Evolutionary conservation across 2,888 invertebrate genomes (phyloP), one percentile per base, ranked within the genome.

Genomic region (Acholoe squamosa): DNA sequence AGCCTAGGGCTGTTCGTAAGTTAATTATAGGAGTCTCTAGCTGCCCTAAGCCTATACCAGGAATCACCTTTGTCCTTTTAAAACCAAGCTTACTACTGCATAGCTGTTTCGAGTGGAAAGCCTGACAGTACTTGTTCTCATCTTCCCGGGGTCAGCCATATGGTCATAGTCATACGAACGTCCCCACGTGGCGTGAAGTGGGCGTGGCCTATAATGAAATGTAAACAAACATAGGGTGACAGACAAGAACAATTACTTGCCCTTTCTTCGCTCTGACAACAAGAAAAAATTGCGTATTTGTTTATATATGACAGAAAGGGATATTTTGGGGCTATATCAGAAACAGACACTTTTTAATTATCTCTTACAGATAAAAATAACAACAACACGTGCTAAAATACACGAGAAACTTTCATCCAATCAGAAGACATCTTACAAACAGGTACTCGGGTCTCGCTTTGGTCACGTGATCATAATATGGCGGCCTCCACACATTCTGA

Each of bases 391-490:
- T 28, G 31, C n/a, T 76, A 7, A 14, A 19, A 76, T 25, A 31
- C 19, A 34, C 31, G 34, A n/a, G 33, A 80, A 80, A 80, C 80
- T 80, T 80, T 5, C 19, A n/a, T 43, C 80, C 80, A 80, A 80
- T 80, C 33, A 80, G 22, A 80, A n/a, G 14, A 19, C 34, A 22
- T 43, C 33, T 80, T 34, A 80, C 34, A 43, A 34, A 34, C 80
- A n/a, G 31, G 12, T 7, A 0, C 34, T 43, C 28, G 71, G 28
- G 19, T 84, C 84, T 10, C 84, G 84, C 28, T 0, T 31, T 22
- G 25, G 28, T 86, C 86, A 86, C 56, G 86, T 86, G 86, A 86
- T 31, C 56, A 14, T 86, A 86, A 86, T 25, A 86, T 86, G 86
- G 86, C 86, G 86, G 86, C 86, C 54, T 56, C 86, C 86, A 86